These are phyloP conservation scores for Sesia bembeciformis DNA, from an alignment of 2,888 invertebrate species.

Conservation along the genomic window DNA sequence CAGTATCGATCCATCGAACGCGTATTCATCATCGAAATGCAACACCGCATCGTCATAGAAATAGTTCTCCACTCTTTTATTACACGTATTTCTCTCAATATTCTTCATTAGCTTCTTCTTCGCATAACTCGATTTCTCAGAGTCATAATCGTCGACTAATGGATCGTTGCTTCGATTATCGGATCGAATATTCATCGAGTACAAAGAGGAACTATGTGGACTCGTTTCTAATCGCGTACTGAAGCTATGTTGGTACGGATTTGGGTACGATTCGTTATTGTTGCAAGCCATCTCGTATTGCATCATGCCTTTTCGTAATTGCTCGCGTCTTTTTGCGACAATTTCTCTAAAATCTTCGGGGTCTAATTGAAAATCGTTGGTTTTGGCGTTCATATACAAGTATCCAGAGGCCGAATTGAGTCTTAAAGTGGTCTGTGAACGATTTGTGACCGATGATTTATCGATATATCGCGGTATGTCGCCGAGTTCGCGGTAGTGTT, in stretches of 20 bases:
- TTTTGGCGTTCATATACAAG: constrained; percentile 65
- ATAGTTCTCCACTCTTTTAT: constrained; percentile 47
- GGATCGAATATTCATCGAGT: constrained; percentile 49
- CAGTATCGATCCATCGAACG: constrained; percentile 62
- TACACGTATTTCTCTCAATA: constrained; percentile 54
- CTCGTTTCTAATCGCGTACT: constrained; percentile 38
- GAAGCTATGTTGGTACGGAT: constrained; percentile 40
- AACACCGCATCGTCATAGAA: constrained; percentile 67
- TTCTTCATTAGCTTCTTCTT: constrained; percentile 61
- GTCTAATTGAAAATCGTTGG: constrained; percentile 63
- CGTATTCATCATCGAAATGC: constrained; percentile 65
- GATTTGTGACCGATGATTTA: constrained; percentile 46
- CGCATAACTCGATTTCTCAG: constrained; percentile 64
- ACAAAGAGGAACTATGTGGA: constrained; percentile 52
- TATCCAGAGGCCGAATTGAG: constrained; percentile 68
- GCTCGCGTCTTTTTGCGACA: constrained; percentile 57
- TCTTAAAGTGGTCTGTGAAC: constrained; percentile 49
- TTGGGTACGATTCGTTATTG: constrained; percentile 42
- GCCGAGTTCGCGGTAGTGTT: constrained; percentile 44
- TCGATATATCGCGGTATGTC: constrained; percentile 59
- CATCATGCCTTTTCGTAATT: constrained; percentile 55
- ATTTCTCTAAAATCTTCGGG: constrained; percentile 64
- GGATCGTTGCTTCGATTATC: constrained; percentile 64
- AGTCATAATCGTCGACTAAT: constrained; percentile 61
- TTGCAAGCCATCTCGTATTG: constrained; percentile 41